Percentiles rank a stretch among this genome's conserved stretches.
These are phyloP conservation scores for Olivierus martensii DNA, from an alignment of 1,140 invertebrate species.

Conservation along the genomic window DNA sequence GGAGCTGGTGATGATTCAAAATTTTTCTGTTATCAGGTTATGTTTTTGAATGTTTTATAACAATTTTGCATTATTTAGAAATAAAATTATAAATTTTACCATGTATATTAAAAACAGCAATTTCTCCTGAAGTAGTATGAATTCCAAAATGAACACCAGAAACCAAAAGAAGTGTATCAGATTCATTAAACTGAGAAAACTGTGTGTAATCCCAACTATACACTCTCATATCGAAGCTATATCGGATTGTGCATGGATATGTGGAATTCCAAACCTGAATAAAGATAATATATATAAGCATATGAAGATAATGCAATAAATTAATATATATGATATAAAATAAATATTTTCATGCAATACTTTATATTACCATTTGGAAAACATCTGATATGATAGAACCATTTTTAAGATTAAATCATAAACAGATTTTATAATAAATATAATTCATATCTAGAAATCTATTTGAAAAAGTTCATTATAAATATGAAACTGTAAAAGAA, in stretches of 20 bases:
- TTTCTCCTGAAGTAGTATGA: conserved; percentile 66
- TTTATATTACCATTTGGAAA: too few relatives aligned
- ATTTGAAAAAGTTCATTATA: too few relatives aligned
- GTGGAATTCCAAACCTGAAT: conserved; percentile 57
- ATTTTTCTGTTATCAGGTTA: too few relatives aligned
- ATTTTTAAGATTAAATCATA: too few relatives aligned
- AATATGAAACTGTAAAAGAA: too few relatives aligned
- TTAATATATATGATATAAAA: neutral
- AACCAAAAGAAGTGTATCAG: conserved; percentile 65
- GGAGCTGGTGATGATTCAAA: too few relatives aligned
- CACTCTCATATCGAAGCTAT: conserved; percentile 62
- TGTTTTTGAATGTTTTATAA: too few relatives aligned
- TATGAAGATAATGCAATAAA: neutral
- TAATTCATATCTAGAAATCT: too few relatives aligned
- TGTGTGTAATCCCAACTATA: conserved; percentile 83
- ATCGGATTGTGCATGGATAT: conserved; percentile 55
- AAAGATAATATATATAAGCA: neutral
- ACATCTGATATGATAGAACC: too few relatives aligned
- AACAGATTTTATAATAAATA: too few relatives aligned
- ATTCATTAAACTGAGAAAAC: conserved; percentile 73
- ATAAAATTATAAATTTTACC: neutral
- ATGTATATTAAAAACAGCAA: conserved; percentile 59
- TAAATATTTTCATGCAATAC: too few relatives aligned
- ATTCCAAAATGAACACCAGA: conserved; percentile 74
- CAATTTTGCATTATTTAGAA: too few relatives aligned